Evolutionary conservation across 1,140 invertebrate species (phyloP).

Genomic region (Bombyx mandarina): DNA sequence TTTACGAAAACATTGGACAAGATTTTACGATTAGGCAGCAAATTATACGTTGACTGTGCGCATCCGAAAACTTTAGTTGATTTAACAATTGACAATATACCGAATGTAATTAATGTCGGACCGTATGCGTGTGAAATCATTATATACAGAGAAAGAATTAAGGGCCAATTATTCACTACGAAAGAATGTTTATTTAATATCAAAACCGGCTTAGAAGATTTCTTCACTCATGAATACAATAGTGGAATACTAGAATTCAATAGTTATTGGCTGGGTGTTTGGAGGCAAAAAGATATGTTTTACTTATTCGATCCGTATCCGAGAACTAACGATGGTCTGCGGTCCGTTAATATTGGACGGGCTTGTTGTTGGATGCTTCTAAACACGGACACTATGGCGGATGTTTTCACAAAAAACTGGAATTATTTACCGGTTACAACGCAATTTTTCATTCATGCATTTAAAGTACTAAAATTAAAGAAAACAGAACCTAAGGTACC

Average conservation of each 20-base stretch:
- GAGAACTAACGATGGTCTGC: slow-evolving; percentile 54
- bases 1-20: slow-evolving; percentile 70
- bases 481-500: slow-evolving; percentile 50
- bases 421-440: slow-evolving; percentile 61
- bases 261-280: slow-evolving; percentile 61
- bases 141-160: slow-evolving; percentile 64
- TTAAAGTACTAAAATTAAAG: slow-evolving; percentile 66
- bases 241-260: slow-evolving; percentile 67
- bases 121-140: slow-evolving; percentile 71
- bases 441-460: slow-evolving; percentile 68
- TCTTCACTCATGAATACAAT: slow-evolving; percentile 64
- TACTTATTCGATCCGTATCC: slow-evolving; percentile 72
- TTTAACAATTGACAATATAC: slow-evolving; percentile 66
- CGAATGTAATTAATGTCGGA: slow-evolving; percentile 68
- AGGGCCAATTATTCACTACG: slow-evolving; percentile 63
- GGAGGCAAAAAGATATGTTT: slow-evolving; percentile 71
- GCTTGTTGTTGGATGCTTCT: slow-evolving; percentile 69
- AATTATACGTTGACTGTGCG: slow-evolving; percentile 59
- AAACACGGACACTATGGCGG: slow-evolving; percentile 57
- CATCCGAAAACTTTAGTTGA: slow-evolving; percentile 59
- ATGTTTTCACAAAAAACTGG: slow-evolving; percentile 61
- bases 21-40: slow-evolving; percentile 68
- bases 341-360: slow-evolving; percentile 47
- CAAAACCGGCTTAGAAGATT: slow-evolving; percentile 44
- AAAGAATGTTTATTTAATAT: slow-evolving; percentile 63